Evolutionary conservation across 2,888 invertebrate genomes (phyloP), one percentile per base, ranked within the genome.

Genomic region (Aquatica leii): DNA sequence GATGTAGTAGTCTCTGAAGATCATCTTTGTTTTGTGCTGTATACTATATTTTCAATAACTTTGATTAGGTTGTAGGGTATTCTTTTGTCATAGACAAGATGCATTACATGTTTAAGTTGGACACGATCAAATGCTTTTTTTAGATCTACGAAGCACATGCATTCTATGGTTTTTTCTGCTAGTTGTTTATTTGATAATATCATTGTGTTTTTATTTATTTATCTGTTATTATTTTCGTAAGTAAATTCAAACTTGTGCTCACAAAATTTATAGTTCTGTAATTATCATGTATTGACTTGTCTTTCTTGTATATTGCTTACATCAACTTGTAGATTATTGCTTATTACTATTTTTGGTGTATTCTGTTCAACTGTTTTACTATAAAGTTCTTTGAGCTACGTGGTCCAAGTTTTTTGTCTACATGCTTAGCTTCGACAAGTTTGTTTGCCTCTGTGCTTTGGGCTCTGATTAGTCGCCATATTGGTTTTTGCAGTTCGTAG

Each of bases 401-500:
- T n/a, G n/a, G n/a, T n/a, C n/a, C n/a, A n/a, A n/a, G n/a, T n/a
- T n/a, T n/a, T n/a, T n/a, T n/a, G n/a, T n/a, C n/a, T n/a, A n/a
- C n/a, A n/a, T n/a, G n/a, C n/a, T n/a, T n/a, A n/a, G n/a, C n/a
- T n/a, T n/a, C n/a, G n/a, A n/a, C n/a, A n/a, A n/a, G n/a, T n/a
- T n/a, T n/a, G n/a, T n/a, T n/a, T n/a, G n/a, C n/a, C n/a, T n/a
- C n/a, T n/a, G n/a, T n/a, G n/a, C n/a, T n/a, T n/a, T n/a, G n/a
- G n/a, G n/a, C n/a, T n/a, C n/a, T n/a, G n/a, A n/a, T n/a, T n/a
- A n/a, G n/a, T n/a, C n/a, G n/a, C n/a, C n/a, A n/a, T n/a, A n/a
- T n/a, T n/a, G n/a, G n/a, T n/a, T n/a, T 52, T 15, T 52, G 52
- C 4, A 52, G 52, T 34, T 35, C 17, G 35, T 52, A 34, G 52